Conservation (phyloP, 2,888 invertebrate species). For the Parapristionchus giblindavisi region DNA sequence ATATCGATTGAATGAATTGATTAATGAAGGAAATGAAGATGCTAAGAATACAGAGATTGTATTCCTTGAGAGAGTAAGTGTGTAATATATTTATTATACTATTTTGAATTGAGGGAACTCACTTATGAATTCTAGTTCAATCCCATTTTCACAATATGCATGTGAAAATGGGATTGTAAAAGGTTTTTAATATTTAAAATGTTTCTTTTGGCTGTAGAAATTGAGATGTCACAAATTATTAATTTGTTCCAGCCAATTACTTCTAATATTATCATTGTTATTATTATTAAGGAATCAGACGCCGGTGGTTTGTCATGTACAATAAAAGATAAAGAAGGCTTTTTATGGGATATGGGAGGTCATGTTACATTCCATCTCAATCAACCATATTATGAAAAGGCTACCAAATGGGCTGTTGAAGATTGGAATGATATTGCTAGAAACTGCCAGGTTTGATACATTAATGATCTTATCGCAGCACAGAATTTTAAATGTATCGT, state of each 20-base stretch:
- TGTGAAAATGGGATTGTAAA: not conserved
- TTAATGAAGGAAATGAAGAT: constrained; percentile 51
- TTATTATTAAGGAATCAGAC: constrained; percentile 47
- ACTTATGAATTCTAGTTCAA: not conserved
- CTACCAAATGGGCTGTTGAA: constrained; percentile 66
- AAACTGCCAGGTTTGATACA: constrained; percentile 62
- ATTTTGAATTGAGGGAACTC: not conserved
- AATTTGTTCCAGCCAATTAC: too few relatives aligned
- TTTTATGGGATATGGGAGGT: constrained; percentile 70
- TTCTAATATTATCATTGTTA: not conserved
- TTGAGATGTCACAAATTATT: too few relatives aligned
- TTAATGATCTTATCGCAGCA: not conserved
- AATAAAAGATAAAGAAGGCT: constrained; percentile 66
- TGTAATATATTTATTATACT: not conserved
- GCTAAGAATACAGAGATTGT: constrained; percentile 61
- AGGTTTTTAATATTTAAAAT: not conserved
- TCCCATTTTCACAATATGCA: not conserved
- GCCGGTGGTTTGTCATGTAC: constrained; percentile 68
- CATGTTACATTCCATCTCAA: constrained; percentile 69
- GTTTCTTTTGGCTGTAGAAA: not conserved
- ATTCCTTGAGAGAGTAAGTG: constrained; percentile 60
- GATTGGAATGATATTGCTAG: constrained; percentile 67
- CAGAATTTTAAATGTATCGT: too few relatives aligned
- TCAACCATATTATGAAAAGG: constrained; percentile 68
- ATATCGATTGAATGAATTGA: constrained; percentile 65